These are phyloP conservation scores for Hydrozoanthus tunicans DNA, from an alignment of 64 coral and sea anemone genomes.

Conservation along the genomic window DNA sequence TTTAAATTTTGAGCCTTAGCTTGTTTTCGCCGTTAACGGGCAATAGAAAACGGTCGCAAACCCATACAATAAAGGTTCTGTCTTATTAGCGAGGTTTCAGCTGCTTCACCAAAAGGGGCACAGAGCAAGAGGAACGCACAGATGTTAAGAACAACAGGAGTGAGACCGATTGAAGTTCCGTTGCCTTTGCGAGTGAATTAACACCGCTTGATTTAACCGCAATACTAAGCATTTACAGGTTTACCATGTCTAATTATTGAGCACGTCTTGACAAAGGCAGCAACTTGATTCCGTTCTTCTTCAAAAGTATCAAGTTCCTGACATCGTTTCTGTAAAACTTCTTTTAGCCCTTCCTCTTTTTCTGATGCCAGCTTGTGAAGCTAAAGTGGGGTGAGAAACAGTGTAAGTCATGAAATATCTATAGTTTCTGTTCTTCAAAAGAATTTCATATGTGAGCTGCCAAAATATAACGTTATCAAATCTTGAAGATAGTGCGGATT, in stretches of 20 bases:
- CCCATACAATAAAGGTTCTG: too few species aligned
- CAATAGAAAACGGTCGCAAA: too few species aligned
- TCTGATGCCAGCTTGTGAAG: slow-evolving; percentile 20
- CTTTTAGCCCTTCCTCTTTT: slow-evolving; percentile 25
- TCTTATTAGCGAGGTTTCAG: too few species aligned
- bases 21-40: too few species aligned
- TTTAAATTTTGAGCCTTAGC: too few species aligned
- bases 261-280: slow-evolving; percentile 34
- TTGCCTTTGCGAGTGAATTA: background rate
- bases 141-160: too few species aligned
- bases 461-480: too few species aligned
- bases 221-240: background rate
- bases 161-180: background rate
- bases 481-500: too few species aligned
- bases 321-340: slow-evolving; percentile 42
- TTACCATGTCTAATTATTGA: slow-evolving; percentile 45
- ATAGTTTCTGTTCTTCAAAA: background rate
- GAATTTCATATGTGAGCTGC: background rate
- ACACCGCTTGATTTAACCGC: too few species aligned
- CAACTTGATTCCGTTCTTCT: slow-evolving; percentile 25
- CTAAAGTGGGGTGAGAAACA: background rate
- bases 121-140: too few species aligned
- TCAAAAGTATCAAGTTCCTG: slow-evolving; percentile 49
- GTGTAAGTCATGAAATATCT: too few species aligned
- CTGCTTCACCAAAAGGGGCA: too few species aligned